These are phyloP conservation scores for Agrotis ipsilon DNA, from an alignment of 2,888 invertebrate species.

Conservation along the genomic window DNA sequence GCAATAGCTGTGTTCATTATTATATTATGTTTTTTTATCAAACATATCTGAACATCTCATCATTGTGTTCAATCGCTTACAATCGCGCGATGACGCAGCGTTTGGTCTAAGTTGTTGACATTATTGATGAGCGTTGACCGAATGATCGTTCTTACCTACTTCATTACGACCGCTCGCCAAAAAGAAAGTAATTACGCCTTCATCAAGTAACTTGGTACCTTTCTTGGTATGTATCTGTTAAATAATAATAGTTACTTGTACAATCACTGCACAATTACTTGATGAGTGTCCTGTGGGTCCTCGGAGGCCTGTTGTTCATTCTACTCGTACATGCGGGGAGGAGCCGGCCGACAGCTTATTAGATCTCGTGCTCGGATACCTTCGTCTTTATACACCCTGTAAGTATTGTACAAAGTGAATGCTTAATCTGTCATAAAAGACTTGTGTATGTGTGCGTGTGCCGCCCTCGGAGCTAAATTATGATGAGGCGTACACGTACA, in stretches of 20 bases:
- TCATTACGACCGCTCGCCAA: slow-evolving; percentile 37
- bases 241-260: slow-evolving; percentile 46
- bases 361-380: slow-evolving; percentile 15
- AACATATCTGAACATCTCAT: slow-evolving; percentile 29
- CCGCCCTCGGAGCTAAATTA: slow-evolving; percentile 3
- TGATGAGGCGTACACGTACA: slow-evolving; percentile 1
- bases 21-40: slow-evolving; percentile 27
- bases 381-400: background rate
- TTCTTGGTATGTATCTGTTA: background rate
- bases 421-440: slow-evolving; percentile 21
- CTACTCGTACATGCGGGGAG: background rate
- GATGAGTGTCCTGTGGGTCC: background rate
- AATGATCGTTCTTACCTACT: slow-evolving; percentile 50
- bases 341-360: slow-evolving; percentile 7
- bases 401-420: slow-evolving; percentile 18
- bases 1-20: slow-evolving; percentile 24
- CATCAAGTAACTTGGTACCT: background rate
- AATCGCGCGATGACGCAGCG: slow-evolving; percentile 45
- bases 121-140: slow-evolving; percentile 62
- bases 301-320: background rate
- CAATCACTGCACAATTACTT: slow-evolving; percentile 33
- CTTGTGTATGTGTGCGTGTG: background rate
- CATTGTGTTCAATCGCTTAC: slow-evolving; percentile 38
- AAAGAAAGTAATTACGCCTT: slow-evolving; percentile 40
- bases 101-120: slow-evolving; percentile 47